Conservation (phyloP, 2,797 vertebrate species). For the Eutrigla gurnardus region DNA sequence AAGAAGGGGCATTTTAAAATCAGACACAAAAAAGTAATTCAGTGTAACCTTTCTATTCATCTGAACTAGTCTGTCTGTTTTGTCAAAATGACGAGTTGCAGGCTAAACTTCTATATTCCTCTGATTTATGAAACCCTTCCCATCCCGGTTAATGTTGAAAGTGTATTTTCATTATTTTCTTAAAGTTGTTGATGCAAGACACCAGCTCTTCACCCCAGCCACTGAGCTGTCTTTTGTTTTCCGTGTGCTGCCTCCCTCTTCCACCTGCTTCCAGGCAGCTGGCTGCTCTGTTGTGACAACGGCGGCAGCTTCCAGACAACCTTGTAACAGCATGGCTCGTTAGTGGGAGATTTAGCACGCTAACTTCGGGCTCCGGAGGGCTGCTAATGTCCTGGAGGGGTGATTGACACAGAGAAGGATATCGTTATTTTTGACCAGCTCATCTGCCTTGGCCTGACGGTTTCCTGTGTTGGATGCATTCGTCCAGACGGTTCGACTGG, state of each 20-base stretch:
- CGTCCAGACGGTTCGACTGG: slow-evolving; percentile 24
- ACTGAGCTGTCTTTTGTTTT: slow-evolving; percentile 46
- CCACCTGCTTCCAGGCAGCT: slow-evolving; percentile 68
- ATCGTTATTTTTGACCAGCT: slow-evolving; percentile 61
- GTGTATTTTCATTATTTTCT: background rate
- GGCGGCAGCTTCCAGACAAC: slow-evolving; percentile 61
- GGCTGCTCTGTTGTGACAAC: slow-evolving; percentile 65
- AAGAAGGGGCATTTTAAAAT: background rate
- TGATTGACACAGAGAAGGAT: slow-evolving; percentile 57
- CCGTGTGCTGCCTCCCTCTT: slow-evolving; percentile 28
- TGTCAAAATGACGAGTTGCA: background rate
- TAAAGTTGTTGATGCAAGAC: background rate
- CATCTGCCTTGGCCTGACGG: slow-evolving; percentile 25
- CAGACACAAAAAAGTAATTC: background rate
- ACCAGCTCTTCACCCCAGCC: background rate
- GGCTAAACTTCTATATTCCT: background rate
- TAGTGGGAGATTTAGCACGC: slow-evolving; percentile 76
- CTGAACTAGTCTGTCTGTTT: background rate
- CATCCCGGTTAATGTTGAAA: background rate
- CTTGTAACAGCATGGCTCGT: slow-evolving; percentile 71
- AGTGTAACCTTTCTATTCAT: too few relatives aligned
- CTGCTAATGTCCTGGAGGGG: slow-evolving; percentile 68
- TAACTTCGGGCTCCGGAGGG: slow-evolving; percentile 60
- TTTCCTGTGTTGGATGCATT: slow-evolving; percentile 20
- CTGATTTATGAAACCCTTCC: background rate